phyloP scores from a whole-genome alignment of 2,797 vertebrate genomes.

The Myotis myotis region DNA sequence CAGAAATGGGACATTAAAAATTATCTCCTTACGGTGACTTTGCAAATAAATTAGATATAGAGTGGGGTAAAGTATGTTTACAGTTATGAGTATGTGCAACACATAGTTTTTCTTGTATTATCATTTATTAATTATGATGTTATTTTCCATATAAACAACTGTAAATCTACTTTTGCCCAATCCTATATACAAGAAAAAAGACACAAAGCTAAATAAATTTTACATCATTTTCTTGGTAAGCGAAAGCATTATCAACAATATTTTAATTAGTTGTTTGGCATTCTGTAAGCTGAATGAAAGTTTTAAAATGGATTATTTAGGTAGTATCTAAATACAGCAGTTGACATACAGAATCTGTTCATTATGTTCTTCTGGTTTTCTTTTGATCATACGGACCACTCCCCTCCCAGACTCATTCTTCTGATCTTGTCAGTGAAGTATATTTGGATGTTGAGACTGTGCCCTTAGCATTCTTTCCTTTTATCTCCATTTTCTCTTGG shows the following conservation, averaged over 20 bases:
- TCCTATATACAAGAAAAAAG: background rate
- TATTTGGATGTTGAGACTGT: background rate
- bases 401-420: background rate
- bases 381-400: background rate
- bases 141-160: background rate
- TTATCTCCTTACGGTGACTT: background rate
- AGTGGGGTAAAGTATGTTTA: background rate
- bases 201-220: constrained; percentile 51
- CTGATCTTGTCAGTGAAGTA: background rate
- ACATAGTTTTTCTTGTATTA: background rate
- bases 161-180: background rate
- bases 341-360: background rate
- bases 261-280: constrained; percentile 46
- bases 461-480: background rate
- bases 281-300: background rate
- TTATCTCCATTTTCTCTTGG: background rate
- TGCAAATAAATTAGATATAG: constrained; percentile 5
- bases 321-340: background rate
- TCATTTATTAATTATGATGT: background rate
- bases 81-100: background rate
- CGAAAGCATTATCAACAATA: constrained; percentile 23
- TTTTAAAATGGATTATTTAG: background rate
- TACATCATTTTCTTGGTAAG: constrained; percentile 32
- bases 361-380: background rate
- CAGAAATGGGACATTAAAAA: constrained; percentile 25